These are phyloP conservation scores for Pseudomyrmex cubaensis DNA, from an alignment of 1,140 invertebrate species.

Conservation along the genomic window DNA sequence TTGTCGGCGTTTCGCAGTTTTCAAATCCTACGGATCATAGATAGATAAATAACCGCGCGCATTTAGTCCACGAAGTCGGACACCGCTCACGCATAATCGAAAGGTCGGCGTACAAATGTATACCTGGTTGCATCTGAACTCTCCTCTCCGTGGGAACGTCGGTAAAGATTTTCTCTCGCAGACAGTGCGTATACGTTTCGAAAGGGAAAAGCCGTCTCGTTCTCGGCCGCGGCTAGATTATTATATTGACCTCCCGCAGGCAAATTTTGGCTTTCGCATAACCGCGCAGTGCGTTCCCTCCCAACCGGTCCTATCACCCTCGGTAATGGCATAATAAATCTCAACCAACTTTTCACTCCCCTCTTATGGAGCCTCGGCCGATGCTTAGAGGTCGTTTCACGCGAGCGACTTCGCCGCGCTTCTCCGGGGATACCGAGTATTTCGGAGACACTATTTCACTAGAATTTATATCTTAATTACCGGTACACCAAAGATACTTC, in stretches of 20 bases:
- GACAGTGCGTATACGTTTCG: conserved; percentile 25
- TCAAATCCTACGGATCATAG: not conserved
- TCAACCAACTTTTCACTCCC: conserved; percentile 64
- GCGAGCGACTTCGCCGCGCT: conserved; percentile 31
- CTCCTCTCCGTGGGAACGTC: conserved; percentile 53
- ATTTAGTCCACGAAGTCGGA: conserved; percentile 4
- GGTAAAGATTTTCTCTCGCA: conserved; percentile 43
- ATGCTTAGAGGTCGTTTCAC: conserved; percentile 54
- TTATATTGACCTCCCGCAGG: conserved; percentile 71
- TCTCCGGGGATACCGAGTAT: not conserved
- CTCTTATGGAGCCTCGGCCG: conserved; percentile 19
- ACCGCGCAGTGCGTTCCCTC: conserved; percentile 61
- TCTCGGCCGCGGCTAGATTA: not conserved
- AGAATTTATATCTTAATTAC: conserved; percentile 57
- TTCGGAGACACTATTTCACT: conserved; percentile 49
- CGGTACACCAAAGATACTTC: conserved; percentile 19
- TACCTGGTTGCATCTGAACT: not conserved
- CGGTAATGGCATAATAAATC: conserved; percentile 80
- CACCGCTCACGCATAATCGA: conserved; percentile 41
- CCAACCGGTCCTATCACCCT: conserved; percentile 65
- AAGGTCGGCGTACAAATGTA: conserved; percentile 48
- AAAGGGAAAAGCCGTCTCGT: conserved; percentile 19
- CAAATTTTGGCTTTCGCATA: conserved; percentile 69
- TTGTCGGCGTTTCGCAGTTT: not conserved
- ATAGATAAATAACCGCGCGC: not conserved